Evolutionary conservation across 1,140 invertebrate genomes (phyloP), one percentile per base, ranked within the genome.

Genomic region (Macrostomum lignano): DNA sequence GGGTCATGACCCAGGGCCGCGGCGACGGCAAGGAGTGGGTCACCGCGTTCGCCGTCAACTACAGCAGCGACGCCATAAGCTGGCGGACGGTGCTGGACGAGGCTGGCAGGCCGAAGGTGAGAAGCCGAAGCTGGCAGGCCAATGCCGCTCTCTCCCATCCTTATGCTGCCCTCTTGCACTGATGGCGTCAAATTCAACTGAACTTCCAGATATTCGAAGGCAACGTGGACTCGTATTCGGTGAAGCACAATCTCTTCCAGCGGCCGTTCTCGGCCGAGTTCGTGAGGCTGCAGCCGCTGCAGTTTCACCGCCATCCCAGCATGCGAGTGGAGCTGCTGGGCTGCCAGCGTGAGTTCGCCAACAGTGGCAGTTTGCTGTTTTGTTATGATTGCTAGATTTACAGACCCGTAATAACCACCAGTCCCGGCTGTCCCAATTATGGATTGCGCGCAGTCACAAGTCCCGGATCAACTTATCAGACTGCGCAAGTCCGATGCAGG

Each of bases 291-390:
- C 64, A 67, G 39, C 54, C 63, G 0, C 43, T 62, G 4, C 46
- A 55, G 28, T 67, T 64, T 62, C 44, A 61, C 40, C 42, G 49
- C 25, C 57, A 65, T 46, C 65, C 65, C 2, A 62, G 61, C 39
- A 55, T 66, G 45, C 41, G 64, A 17, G 49, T 66, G 0, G 65
- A 67, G 42, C 47, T 66, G 31, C 40, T 65, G 20, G 65, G 65
- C 13, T 66, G 64, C 44, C 65, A 66, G 52, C 51, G 64, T 66
- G 48, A 44, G 38, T 17, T n/a, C n/a, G n/a, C n/a, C n/a, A n/a
- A n/a, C n/a, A n/a, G n/a, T n/a, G n/a, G n/a, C n/a, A n/a, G n/a
- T n/a, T n/a, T n/a, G n/a, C n/a, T n/a, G n/a, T n/a, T n/a, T n/a
- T n/a, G n/a, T n/a, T n/a, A n/a, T n/a, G n/a, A n/a, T n/a, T n/a